phyloP scores from a whole-genome alignment of 37 sponge, comb jelly and placozoan genomes.

The Chondrilla cf. caribensis region DNA sequence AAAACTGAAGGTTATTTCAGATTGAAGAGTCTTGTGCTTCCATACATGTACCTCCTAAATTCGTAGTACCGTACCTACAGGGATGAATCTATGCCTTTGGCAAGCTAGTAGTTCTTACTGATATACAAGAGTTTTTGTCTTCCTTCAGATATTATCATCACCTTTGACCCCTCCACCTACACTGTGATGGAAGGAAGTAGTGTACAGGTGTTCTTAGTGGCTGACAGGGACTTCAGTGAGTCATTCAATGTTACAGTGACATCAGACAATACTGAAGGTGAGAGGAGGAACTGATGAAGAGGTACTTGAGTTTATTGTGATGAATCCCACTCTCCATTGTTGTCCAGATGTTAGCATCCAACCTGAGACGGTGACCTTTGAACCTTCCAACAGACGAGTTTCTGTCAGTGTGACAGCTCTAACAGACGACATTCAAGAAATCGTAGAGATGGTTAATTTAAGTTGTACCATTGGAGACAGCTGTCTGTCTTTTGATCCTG shows the following conservation, averaged over 20 bases:
- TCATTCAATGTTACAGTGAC: neutral
- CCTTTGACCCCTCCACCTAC: conserved; percentile 15
- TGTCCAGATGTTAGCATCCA: too few species aligned
- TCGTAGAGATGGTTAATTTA: neutral
- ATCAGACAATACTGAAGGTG: conserved; percentile 8
- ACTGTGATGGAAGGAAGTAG: neutral
- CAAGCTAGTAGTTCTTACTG: too few species aligned
- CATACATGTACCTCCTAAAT: too few species aligned
- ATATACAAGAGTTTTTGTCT: neutral
- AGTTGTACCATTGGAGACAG: too few species aligned
- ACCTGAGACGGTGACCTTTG: neutral
- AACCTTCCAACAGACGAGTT: neutral
- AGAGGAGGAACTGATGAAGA: neutral
- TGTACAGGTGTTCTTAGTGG: neutral
- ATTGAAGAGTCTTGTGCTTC: too few species aligned
- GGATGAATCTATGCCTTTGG: too few species aligned
- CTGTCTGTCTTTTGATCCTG: too few species aligned
- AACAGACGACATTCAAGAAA: conserved; percentile 1
- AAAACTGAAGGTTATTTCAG: too few species aligned
- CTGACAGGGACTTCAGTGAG: conserved; percentile 7
- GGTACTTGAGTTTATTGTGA: too few species aligned
- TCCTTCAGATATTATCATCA: neutral
- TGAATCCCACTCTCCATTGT: too few species aligned
- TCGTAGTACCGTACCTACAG: too few species aligned
- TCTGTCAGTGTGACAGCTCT: neutral